Percentiles rank a stretch among this genome's conserved stretches.
Conservation (phyloP, 2,113 vertebrate species). For the Sterna hirundo region DNA sequence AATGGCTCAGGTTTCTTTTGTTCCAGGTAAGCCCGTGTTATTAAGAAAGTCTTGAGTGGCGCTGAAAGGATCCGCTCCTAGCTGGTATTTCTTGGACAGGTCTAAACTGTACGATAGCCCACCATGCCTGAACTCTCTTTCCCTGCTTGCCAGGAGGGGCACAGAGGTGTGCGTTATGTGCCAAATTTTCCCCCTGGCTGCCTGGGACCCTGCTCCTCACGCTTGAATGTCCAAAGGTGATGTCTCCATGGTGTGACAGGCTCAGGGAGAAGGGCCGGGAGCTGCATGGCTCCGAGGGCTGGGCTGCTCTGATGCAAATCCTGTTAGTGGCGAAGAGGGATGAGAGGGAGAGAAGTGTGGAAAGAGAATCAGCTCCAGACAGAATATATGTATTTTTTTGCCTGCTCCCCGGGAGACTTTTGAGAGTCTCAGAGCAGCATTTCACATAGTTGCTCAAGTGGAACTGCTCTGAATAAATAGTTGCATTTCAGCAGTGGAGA, state of each 20-base stretch:
- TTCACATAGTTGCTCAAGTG: conserved; percentile 55
- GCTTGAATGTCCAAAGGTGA: not conserved
- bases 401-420: conserved; percentile 24
- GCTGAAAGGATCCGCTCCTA: conserved; percentile 28
- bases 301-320: conserved; percentile 18
- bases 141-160: not conserved
- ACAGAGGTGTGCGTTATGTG: not conserved
- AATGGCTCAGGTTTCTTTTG: not conserved
- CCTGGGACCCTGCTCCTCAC: not conserved
- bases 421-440: conserved; percentile 52
- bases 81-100: conserved; percentile 8
- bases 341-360: conserved; percentile 15
- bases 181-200: not conserved
- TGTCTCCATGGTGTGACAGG: not conserved
- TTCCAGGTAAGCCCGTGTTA: not conserved
- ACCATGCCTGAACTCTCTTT: not conserved
- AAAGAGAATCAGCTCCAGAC: conserved; percentile 49
- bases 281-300: not conserved
- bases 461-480: conserved; percentile 53
- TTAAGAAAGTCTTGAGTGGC: not conserved
- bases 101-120: not conserved
- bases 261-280: not conserved
- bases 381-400: conserved; percentile 35
- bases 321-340: conserved; percentile 3
- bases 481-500: conserved; percentile 46